A percentile compares a stretch with the other conserved stretches of the same genome.
phyloP scores from a whole-genome alignment of 2,888 invertebrate genomes.

The Chrysolina haemoptera region DNA sequence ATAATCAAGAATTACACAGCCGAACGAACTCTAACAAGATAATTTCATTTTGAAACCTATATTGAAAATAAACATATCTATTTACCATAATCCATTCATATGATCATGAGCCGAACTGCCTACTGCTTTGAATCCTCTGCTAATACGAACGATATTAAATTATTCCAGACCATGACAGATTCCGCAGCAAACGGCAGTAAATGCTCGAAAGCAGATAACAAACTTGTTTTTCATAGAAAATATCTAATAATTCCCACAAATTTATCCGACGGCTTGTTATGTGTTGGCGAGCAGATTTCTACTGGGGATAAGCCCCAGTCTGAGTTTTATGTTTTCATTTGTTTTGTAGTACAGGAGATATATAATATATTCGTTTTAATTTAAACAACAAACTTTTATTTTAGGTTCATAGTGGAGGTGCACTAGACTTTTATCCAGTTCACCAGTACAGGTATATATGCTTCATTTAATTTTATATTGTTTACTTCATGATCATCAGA shows the following conservation, averaged over 20 bases:
- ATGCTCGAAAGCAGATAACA: conserved; percentile 27
- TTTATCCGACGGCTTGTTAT: conserved; percentile 37
- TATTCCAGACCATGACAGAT: conserved; percentile 25
- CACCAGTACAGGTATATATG: too few species aligned
- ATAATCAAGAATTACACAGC: conserved; percentile 10
- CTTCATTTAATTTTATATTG: too few species aligned
- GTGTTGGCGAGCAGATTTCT: conserved; percentile 34
- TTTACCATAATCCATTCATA: conserved; percentile 35
- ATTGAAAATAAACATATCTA: conserved; percentile 37
- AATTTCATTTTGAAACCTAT: conserved; percentile 18
- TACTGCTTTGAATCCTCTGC: conserved; percentile 26
- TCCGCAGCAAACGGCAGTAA: conserved; percentile 26
- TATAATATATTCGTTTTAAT: neutral
- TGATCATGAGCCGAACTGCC: conserved; percentile 28
- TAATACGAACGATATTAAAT: conserved; percentile 32
- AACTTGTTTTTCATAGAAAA: conserved; percentile 36
- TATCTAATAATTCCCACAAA: conserved; percentile 35
- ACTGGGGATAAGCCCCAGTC: conserved; percentile 29
- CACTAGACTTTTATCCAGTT: too few species aligned
- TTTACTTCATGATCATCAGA: too few species aligned
- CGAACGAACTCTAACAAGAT: conserved; percentile 20
- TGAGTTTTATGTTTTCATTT: conserved; percentile 17
- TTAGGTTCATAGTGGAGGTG: too few species aligned
- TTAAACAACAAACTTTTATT: too few species aligned
- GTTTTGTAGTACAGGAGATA: conserved; percentile 10